Evolutionary conservation across 2,888 invertebrate species (phyloP).

Genomic region (Rhagonycha fulva): DNA sequence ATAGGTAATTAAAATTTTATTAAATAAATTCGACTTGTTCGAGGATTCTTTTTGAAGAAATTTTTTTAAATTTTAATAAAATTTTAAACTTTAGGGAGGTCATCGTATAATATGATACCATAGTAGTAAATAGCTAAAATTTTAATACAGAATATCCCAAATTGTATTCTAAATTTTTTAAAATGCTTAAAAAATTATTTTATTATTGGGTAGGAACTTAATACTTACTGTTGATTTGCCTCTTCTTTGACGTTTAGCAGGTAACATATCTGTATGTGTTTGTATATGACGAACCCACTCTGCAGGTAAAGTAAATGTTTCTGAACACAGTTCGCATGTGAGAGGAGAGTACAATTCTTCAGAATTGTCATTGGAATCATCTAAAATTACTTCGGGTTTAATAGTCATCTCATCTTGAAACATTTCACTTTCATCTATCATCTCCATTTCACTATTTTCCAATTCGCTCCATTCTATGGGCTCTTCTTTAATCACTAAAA

Average conservation of each 20-base stretch:
- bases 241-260: constrained; percentile 63
- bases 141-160: too few relatives aligned
- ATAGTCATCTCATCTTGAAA: constrained; percentile 71
- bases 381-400: constrained; percentile 62
- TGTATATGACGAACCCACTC: constrained; percentile 86
- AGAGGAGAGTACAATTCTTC: constrained; percentile 74
- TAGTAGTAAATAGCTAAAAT: too few relatives aligned
- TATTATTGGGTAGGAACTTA: not conserved
- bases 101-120: too few relatives aligned
- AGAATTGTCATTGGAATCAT: constrained; percentile 49
- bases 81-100: too few relatives aligned
- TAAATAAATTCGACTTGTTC: too few relatives aligned
- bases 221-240: constrained; percentile 38
- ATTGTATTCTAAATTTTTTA: not conserved
- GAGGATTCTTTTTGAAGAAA: too few relatives aligned
- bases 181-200: not conserved
- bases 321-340: constrained; percentile 82
- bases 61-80: too few relatives aligned
- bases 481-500: constrained; percentile 61
- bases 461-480: constrained; percentile 75
- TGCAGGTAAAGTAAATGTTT: constrained; percentile 79
- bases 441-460: constrained; percentile 61
- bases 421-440: constrained; percentile 67
- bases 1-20: too few relatives aligned
- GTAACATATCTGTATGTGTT: constrained; percentile 70